Evolutionary conservation across 2,888 invertebrate genomes (phyloP).

Genomic region (Microctonus aethiopoides): DNA sequence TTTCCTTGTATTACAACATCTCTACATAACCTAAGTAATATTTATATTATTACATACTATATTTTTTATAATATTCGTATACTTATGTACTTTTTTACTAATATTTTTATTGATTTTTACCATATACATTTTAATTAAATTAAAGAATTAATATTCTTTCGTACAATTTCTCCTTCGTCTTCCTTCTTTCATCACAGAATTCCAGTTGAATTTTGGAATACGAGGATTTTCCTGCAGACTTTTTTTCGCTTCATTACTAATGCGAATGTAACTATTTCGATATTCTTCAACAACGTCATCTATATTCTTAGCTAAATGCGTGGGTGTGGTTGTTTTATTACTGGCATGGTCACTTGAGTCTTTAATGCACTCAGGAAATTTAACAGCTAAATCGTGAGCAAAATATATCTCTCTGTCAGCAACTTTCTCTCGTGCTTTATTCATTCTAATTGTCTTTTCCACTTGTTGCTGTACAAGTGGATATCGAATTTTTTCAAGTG

Average conservation of each 20-base stretch:
- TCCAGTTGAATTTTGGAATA: conserved; percentile 70
- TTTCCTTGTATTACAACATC: neutral
- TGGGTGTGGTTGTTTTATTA: neutral
- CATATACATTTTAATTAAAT: neutral
- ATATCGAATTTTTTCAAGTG: conserved; percentile 71
- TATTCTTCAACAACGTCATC: conserved; percentile 26
- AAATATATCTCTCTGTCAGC: conserved; percentile 41
- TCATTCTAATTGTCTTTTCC: conserved; percentile 70
- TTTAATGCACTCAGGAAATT: conserved; percentile 41
- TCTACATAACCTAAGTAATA: neutral
- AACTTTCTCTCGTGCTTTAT: conserved; percentile 49
- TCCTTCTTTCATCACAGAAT: conserved; percentile 41
- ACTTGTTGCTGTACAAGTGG: conserved; percentile 71
- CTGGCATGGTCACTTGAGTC: neutral
- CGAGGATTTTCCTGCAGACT: conserved; percentile 68
- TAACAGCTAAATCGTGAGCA: conserved; percentile 40
- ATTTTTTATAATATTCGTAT: neutral
- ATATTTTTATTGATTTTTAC: neutral
- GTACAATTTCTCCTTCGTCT: conserved; percentile 28
- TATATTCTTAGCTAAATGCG: conserved; percentile 50
- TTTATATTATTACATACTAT: no score
- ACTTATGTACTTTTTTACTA: neutral
- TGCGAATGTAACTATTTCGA: conserved; percentile 36
- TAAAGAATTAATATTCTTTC: neutral
- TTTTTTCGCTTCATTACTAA: conserved; percentile 54